These are phyloP conservation scores for Staurois parvus DNA, from an alignment of 2,797 vertebrate species.

Conservation along the genomic window DNA sequence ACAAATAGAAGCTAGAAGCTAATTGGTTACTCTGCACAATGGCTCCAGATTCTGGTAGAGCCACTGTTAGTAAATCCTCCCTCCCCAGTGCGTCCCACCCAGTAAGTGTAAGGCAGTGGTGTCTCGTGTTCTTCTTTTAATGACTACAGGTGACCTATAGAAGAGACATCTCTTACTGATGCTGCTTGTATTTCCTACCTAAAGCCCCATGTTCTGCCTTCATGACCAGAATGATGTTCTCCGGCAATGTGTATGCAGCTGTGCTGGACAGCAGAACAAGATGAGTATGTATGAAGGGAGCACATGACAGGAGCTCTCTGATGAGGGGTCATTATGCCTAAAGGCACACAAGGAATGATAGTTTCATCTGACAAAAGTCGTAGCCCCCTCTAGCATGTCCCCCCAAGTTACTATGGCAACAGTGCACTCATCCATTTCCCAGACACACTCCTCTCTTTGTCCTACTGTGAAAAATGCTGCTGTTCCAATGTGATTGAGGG, in stretches of 20 bases:
- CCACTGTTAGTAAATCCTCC: no score
- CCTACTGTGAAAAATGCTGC: conserved; percentile 58
- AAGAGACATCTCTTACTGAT: conserved; percentile 42
- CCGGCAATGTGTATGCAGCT: conserved; percentile 50
- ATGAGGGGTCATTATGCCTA: conserved; percentile 37
- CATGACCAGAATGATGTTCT: conserved; percentile 23
- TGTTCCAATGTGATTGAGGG: conserved; percentile 69
- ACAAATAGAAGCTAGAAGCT: no score
- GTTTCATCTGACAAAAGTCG: conserved; percentile 54
- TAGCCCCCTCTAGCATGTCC: conserved; percentile 36
- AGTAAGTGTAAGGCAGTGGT: no score
- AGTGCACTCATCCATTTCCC: conserved; percentile 24
- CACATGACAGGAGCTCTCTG: conserved; percentile 4
- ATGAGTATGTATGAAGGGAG: conserved; percentile 28
- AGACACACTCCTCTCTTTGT: conserved; percentile 44
- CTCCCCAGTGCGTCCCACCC: no score
- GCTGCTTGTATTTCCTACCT: conserved; percentile 15
- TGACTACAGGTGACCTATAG: neutral
- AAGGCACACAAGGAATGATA: conserved; percentile 56
- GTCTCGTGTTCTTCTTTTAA: neutral
- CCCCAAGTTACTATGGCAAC: conserved; percentile 54
- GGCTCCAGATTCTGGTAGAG: no score
- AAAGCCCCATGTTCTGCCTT: neutral
- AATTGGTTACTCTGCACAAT: no score
- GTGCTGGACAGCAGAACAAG: conserved; percentile 49